These are phyloP conservation scores for Labia minor DNA, from an alignment of 2,888 invertebrate genomes.

Conservation along the genomic window DNA sequence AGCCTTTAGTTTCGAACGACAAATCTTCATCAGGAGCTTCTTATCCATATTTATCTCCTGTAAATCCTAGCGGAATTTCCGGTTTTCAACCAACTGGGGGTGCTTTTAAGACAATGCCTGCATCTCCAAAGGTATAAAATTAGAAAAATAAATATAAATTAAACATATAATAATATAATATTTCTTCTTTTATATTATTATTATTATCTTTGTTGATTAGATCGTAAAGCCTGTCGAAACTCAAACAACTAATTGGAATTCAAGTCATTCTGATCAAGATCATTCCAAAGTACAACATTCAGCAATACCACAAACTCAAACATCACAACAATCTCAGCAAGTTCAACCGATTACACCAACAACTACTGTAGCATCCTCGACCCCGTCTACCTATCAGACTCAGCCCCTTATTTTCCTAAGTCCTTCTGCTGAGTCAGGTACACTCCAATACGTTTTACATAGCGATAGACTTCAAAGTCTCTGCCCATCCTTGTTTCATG, in stretches of 20 bases:
- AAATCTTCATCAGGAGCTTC: constrained; percentile 37
- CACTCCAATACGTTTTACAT: neutral
- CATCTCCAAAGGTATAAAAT: constrained; percentile 42
- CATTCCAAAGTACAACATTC: constrained; percentile 21
- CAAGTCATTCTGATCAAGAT: constrained; percentile 16
- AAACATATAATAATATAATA: too few species aligned
- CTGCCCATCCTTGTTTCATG: constrained; percentile 33
- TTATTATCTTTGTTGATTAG: neutral
- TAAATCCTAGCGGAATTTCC: constrained; percentile 71
- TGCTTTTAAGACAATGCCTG: constrained; percentile 80
- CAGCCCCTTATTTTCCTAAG: constrained; percentile 38
- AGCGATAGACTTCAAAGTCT: neutral
- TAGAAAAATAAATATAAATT: too few species aligned
- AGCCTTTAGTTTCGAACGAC: constrained; percentile 32
- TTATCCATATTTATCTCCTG: constrained; percentile 54
- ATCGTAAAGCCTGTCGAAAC: neutral
- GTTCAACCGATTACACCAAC: neutral
- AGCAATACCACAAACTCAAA: constrained; percentile 20
- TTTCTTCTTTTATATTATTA: too few species aligned
- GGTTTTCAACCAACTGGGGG: constrained; percentile 83
- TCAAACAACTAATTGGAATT: neutral
- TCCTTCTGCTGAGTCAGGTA: constrained; percentile 24
- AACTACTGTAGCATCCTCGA: constrained; percentile 26
- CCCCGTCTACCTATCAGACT: constrained; percentile 26
- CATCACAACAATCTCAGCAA: neutral